Percentiles rank a stretch among this genome's conserved stretches.
phyloP scores from a whole-genome alignment of 2,113 vertebrate species.

The Menura novaehollandiae region DNA sequence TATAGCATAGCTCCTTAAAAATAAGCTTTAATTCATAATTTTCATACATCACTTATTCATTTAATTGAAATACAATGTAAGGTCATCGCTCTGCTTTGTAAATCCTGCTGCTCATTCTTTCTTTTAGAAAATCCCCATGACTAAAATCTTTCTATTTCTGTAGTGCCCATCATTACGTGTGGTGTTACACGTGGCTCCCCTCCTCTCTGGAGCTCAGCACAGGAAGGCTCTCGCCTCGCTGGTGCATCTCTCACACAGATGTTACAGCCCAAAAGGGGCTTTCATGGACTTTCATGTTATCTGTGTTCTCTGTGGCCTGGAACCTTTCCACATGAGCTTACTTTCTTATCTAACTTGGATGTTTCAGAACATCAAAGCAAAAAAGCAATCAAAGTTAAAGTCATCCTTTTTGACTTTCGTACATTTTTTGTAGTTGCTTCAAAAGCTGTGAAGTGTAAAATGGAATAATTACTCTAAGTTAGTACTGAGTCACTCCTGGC shows the following conservation, averaged over 20 bases:
- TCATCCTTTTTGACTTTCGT: background rate
- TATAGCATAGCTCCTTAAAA: background rate
- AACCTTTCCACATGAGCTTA: background rate
- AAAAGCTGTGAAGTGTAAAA: background rate
- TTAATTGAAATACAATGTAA: background rate
- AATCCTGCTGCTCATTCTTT: background rate
- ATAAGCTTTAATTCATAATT: background rate
- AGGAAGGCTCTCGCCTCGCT: background rate
- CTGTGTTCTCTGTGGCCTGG: conserved; percentile 7
- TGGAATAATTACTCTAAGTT: background rate
- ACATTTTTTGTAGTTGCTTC: background rate
- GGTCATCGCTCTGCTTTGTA: background rate
- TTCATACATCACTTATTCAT: background rate
- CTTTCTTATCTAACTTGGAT: conserved; percentile 8
- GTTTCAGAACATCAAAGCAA: conserved; percentile 8
- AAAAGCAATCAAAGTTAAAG: background rate
- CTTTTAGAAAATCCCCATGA: background rate
- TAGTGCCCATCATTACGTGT: background rate
- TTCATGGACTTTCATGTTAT: background rate
- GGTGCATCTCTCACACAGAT: background rate
- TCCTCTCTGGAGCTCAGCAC: background rate
- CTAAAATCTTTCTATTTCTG: background rate
- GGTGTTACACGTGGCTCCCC: background rate
- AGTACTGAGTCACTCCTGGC: background rate
- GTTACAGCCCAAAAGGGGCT: background rate